These are phyloP conservation scores for Pilophorus perplexus DNA, from an alignment of 2,888 invertebrate species.

Conservation along the genomic window DNA sequence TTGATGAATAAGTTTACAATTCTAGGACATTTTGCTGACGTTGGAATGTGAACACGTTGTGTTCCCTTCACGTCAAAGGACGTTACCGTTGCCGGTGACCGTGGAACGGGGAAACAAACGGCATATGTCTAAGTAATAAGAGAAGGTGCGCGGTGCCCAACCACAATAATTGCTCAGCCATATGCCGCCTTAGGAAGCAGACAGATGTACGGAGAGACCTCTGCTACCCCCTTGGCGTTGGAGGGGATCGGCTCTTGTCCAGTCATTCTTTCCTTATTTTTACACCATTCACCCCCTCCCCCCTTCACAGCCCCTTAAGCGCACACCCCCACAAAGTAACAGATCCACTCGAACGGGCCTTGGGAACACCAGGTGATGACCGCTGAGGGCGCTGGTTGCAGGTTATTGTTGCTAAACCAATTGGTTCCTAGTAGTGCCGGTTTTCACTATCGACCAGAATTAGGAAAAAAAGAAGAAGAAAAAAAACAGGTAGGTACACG, in stretches of 20 bases:
- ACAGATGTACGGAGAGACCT: conserved; percentile 36
- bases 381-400: no score
- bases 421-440: no score
- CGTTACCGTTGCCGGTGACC: conserved; percentile 19
- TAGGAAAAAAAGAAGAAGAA: no score
- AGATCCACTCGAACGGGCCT: no score
- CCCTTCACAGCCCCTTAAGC: background rate
- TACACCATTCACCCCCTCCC: conserved; percentile 17
- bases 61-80: conserved; percentile 5
- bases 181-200: conserved; percentile 36
- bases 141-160: conserved; percentile 36
- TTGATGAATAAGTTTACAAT: no score
- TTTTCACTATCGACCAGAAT: no score
- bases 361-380: background rate
- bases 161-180: conserved; percentile 42
- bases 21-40: no score
- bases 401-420: no score
- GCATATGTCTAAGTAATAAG: conserved; percentile 38
- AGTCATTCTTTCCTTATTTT: conserved; percentile 38
- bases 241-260: conserved; percentile 32
- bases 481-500: no score
- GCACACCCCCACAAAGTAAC: no score
- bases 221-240: conserved; percentile 16
- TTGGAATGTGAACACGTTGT: no score
- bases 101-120: conserved; percentile 17